These are phyloP conservation scores for Fulmarus glacialis DNA, from an alignment of 2,113 vertebrate species.

Conservation along the genomic window DNA sequence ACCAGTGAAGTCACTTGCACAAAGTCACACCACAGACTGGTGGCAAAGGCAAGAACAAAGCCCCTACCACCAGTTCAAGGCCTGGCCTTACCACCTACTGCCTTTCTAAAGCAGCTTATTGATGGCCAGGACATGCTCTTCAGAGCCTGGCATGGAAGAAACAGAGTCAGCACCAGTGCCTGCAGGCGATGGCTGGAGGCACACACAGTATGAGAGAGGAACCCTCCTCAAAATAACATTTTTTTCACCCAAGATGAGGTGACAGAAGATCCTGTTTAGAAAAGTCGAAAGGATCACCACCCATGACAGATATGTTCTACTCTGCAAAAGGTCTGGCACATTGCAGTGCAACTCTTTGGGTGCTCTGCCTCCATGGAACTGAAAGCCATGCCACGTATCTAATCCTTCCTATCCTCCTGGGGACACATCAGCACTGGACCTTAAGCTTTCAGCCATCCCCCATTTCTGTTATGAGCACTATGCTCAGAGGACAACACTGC, in stretches of 20 bases:
- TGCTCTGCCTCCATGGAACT: not conserved
- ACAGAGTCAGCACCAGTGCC: not conserved
- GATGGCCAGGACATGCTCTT: not conserved
- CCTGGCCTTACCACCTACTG: not conserved
- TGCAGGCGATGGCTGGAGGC: not conserved
- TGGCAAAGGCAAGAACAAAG: not conserved
- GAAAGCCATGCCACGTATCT: accelerated
- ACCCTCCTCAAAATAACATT: not conserved
- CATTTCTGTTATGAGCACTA: accelerated
- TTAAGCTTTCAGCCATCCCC: not conserved
- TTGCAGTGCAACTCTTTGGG: not conserved
- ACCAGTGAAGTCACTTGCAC: not conserved
- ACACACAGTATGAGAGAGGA: accelerated
- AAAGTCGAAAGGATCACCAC: not conserved
- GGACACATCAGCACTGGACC: not conserved
- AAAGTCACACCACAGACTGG: not conserved
- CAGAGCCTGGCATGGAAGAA: not conserved
- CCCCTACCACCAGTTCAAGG: accelerated
- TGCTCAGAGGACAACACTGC: not conserved
- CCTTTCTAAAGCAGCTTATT: not conserved
- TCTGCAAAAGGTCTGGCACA: not conserved
- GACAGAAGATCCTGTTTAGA: accelerated
- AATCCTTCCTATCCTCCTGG: not conserved
- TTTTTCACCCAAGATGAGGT: not conserved
- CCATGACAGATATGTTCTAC: not conserved